phyloP scores from a whole-genome alignment of 2,113 vertebrate genomes.

The Catharus minimus region DNA sequence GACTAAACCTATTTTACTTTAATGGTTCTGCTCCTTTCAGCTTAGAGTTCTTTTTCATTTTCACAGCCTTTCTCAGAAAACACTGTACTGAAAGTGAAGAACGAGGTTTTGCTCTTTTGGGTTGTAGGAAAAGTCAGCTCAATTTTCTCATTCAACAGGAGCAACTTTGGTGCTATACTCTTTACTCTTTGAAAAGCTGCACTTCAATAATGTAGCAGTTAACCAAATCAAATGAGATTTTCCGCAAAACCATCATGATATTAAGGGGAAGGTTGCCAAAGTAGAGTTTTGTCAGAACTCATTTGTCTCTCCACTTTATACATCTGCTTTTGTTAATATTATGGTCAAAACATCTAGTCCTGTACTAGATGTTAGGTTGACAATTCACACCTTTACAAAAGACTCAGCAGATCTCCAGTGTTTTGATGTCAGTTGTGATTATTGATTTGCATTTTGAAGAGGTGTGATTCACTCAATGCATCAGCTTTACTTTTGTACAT shows the following conservation, averaged over 20 bases:
- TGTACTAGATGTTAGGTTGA: neutral
- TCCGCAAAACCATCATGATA: neutral
- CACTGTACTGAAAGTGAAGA: neutral
- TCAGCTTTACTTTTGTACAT: constrained; percentile 1
- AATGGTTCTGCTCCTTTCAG: neutral
- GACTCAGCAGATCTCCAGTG: neutral
- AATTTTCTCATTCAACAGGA: neutral
- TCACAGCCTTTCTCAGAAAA: neutral
- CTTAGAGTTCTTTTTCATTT: neutral
- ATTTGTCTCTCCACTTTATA: neutral
- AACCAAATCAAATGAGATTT: neutral
- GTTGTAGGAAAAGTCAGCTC: neutral
- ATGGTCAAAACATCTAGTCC: neutral
- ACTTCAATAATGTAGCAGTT: neutral
- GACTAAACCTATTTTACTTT: neutral
- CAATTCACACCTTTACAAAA: neutral
- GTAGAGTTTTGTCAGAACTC: neutral
- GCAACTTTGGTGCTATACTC: neutral
- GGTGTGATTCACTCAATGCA: neutral
- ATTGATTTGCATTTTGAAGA: constrained; percentile 39
- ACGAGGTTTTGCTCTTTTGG: neutral
- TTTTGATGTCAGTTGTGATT: constrained; percentile 18
- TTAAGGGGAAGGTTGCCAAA: neutral
- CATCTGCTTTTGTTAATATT: neutral
- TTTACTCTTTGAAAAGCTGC: neutral